Conservation (phyloP, 2,888 invertebrate species). For the Cancer borealis region DNA sequence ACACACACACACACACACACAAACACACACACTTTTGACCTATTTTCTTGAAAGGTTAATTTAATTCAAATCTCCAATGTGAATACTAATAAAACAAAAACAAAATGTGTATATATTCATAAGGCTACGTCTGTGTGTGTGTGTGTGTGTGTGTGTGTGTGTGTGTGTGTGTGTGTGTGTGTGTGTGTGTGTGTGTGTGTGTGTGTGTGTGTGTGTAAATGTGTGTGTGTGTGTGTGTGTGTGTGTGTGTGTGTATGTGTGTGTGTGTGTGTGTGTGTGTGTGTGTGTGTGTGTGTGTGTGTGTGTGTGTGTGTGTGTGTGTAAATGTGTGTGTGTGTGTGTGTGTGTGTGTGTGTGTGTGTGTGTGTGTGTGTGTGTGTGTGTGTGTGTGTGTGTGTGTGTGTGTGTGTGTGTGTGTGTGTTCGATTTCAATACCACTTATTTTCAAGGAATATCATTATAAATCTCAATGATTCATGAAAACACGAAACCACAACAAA, state of each 20-base stretch:
- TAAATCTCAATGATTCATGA: neutral
- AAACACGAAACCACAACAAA: neutral
- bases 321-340: neutral
- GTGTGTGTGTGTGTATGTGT: neutral
- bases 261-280: neutral
- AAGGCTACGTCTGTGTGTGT: neutral
- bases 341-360: neutral
- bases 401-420: neutral
- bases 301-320: neutral
- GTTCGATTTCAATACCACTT: neutral
- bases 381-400: neutral
- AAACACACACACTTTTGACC: constrained; percentile 32
- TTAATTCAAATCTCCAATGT: neutral
- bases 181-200: neutral
- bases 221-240: neutral
- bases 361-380: neutral
- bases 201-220: neutral
- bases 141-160: neutral
- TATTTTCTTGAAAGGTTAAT: neutral
- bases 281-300: neutral
- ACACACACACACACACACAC: constrained; percentile 29
- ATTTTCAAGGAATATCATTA: neutral
- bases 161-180: neutral
- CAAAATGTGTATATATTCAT: neutral
- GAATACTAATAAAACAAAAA: neutral